These are phyloP conservation scores for Sarotherodon lohbergeri DNA, from an alignment of 2,113 vertebrate genomes.

Conservation along the genomic window DNA sequence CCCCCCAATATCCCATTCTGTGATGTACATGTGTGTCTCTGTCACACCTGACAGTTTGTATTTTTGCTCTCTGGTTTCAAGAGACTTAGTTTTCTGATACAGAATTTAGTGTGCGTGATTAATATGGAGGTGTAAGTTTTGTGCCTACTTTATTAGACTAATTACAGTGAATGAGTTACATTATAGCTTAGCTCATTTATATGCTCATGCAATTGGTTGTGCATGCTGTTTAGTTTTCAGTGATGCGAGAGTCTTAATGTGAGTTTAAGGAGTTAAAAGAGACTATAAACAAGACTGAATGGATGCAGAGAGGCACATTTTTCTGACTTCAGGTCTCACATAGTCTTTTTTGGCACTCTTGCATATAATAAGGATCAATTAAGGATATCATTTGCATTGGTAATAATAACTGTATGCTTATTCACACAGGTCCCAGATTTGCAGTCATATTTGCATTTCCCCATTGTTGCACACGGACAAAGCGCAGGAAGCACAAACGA, in stretches of 20 bases:
- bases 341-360: not conserved
- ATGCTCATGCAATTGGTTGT: not conserved
- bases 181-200: not conserved
- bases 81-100: not conserved
- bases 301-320: not conserved
- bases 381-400: slow-evolving; percentile 22
- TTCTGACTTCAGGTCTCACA: not conserved
- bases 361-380: slow-evolving; percentile 5
- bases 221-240: not conserved
- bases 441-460: slow-evolving; percentile 49
- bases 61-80: not conserved
- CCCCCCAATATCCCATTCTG: not conserved
- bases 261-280: not conserved
- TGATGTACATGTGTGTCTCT: not conserved
- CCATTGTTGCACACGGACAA: slow-evolving; percentile 50
- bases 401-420: slow-evolving; percentile 52
- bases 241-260: not conserved
- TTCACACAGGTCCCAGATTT: slow-evolving; percentile 54
- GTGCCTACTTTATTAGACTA: not conserved
- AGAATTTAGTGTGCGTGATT: not conserved
- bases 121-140: not conserved
- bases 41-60: not conserved
- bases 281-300: not conserved
- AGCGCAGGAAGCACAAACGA: slow-evolving; percentile 59
- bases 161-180: not conserved